phyloP scores from a whole-genome alignment of 2,888 invertebrate species.

The Bunonema sp. region DNA sequence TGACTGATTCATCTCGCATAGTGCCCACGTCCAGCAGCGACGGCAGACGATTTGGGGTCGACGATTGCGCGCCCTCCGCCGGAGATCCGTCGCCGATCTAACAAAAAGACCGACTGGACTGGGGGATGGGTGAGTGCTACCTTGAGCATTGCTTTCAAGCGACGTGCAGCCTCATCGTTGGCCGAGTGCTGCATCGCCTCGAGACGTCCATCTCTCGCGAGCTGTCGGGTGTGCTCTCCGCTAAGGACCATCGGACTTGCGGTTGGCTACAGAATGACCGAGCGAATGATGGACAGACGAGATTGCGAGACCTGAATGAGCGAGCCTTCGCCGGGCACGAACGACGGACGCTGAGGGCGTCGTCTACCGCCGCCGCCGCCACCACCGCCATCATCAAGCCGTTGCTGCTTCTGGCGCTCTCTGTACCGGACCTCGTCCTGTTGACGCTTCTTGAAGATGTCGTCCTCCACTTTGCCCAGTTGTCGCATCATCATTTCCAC shows the following conservation, averaged over 20 bases:
- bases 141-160: constrained; percentile 51
- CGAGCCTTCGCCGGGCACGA: constrained; percentile 9
- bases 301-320: too few relatives aligned
- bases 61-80: too few relatives aligned
- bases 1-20: too few relatives aligned
- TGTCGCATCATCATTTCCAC: constrained; percentile 85
- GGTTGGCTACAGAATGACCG: too few relatives aligned
- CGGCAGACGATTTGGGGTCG: too few relatives aligned
- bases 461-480: constrained; percentile 81
- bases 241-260: too few relatives aligned
- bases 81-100: too few relatives aligned
- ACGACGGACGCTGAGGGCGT: constrained; percentile 11
- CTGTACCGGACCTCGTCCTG: constrained; percentile 48
- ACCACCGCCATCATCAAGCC: constrained; percentile 5
- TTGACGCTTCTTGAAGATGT: constrained; percentile 83
- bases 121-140: too few relatives aligned
- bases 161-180: constrained; percentile 44
- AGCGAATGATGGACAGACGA: too few relatives aligned
- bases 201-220: too few relatives aligned
- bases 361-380: constrained; percentile 5
- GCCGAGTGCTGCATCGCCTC: constrained; percentile 40
- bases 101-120: too few relatives aligned
- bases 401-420: constrained; percentile 46
- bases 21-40: too few relatives aligned
- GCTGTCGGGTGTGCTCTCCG: constrained; percentile 3